A percentile compares a stretch with the other conserved stretches of the same genome.
These are phyloP conservation scores for Neotoxoptera formosana DNA, from an alignment of 1,140 invertebrate species.

Conservation along the genomic window DNA sequence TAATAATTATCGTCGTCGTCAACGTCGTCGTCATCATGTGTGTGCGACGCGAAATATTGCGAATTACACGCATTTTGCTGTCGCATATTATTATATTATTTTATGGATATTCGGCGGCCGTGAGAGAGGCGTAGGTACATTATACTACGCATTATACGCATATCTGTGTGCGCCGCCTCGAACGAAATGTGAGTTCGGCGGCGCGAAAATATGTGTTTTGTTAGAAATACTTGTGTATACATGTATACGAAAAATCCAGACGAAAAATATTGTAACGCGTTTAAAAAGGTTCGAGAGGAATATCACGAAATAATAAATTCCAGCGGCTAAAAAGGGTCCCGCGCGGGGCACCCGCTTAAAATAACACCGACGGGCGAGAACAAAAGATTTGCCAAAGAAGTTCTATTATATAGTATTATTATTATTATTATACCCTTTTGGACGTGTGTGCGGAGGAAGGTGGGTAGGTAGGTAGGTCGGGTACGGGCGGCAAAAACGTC, in stretches of 20 bases:
- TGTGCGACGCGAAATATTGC: not conserved
- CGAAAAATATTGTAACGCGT: not conserved
- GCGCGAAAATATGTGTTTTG: not conserved
- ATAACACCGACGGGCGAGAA: constrained; percentile 19
- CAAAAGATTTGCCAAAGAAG: constrained; percentile 2
- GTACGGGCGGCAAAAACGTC: not conserved
- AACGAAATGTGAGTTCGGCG: not conserved
- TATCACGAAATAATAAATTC: constrained; percentile 23
- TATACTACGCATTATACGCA: not conserved
- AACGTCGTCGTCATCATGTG: no score
- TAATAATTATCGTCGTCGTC: no score
- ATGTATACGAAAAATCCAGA: not conserved
- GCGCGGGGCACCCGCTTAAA: not conserved
- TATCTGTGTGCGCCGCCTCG: not conserved
- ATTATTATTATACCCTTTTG: not conserved
- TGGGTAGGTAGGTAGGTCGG: not conserved
- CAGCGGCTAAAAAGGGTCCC: not conserved
- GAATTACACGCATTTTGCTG: not conserved
- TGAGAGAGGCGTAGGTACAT: not conserved
- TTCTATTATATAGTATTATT: not conserved
- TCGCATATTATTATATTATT: not conserved
- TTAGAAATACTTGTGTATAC: not conserved
- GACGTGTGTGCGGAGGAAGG: not conserved
- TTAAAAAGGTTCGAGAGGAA: not conserved
- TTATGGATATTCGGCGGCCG: not conserved